These are phyloP conservation scores for Pomacea canaliculata DNA, from an alignment of 2,888 invertebrate genomes.

Conservation along the genomic window DNA sequence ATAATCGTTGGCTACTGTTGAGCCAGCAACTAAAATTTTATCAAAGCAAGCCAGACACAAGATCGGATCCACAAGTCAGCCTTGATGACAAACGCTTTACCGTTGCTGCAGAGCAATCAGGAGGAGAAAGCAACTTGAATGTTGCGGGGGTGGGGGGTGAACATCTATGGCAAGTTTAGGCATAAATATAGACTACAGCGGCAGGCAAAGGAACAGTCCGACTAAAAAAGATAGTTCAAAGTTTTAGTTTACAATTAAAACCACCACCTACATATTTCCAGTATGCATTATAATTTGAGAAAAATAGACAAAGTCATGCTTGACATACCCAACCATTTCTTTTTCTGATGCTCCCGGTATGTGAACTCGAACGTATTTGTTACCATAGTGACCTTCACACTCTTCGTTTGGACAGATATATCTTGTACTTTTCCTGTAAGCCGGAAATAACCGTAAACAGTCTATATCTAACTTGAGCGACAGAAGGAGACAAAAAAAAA, in stretches of 20 bases:
- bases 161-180: no score
- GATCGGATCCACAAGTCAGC: no score
- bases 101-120: no score
- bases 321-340: slow-evolving; percentile 55
- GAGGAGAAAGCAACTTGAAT: no score
- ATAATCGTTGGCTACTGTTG: no score
- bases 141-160: no score
- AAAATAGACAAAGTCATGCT: not conserved
- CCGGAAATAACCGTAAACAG: not conserved
- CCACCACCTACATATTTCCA: not conserved
- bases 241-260: not conserved
- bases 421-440: slow-evolving; percentile 17
- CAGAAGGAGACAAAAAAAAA: no score
- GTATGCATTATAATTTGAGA: not conserved
- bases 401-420: slow-evolving; percentile 53
- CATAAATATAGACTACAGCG: not conserved
- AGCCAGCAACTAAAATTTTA: no score
- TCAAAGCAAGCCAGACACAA: no score
- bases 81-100: no score
- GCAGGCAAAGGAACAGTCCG: not conserved
- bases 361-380: slow-evolving; percentile 59
- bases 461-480: no score
- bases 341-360: slow-evolving; percentile 60
- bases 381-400: slow-evolving; percentile 56
- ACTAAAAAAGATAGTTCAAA: not conserved